Evolutionary conservation across 2,113 vertebrate species (phyloP), one percentile per base, ranked within the genome.

Genomic region (Pogona vitticeps): DNA sequence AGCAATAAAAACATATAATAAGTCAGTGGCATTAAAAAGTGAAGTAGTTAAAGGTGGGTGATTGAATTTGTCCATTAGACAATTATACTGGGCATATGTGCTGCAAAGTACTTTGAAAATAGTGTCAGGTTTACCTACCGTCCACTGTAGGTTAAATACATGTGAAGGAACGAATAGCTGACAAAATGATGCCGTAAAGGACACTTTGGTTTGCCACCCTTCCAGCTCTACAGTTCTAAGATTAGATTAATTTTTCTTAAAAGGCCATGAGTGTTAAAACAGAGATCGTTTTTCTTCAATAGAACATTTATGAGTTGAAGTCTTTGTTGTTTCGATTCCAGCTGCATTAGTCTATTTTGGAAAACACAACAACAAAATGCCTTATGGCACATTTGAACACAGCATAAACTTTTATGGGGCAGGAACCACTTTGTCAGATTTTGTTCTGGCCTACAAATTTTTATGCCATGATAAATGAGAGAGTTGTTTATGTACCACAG

Each of bases 131-230:
- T 15, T 79, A 76, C 85, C 90, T 82, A 56, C 5, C n/a, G 65
- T 10, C 86, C 36, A 82, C 36, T 78, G 26, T 80, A 87, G 85
- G 40, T 80, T 84, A 23, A 83, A n/a, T 89, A 91, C 85, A 75
- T 59, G 86, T 58, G 52, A 56, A 87, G 59, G 61, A 82, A 87
- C 38, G 40, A 67, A 58, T 61, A 40, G 36, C 68, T 36, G 63
- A 20, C 65, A n/a, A 85, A 77, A 67, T 67, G 40, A 2, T 65
- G 23, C 15, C 79, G 18, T 56, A 61, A 23, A 80, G n/a, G 83
- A 83, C 42, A 33, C 14, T 76, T 90, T 40, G 17, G n/a, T 6
- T n/a, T 94, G 83, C 65, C 86, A 4, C 73, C 73, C 70, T 86
- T 26, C 58, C 36, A 65, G 46, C 46, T 52, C 46, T 52, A 10